Base-by-base conservation (phyloP, 2,797 vertebrate genomes). In the Hafferia zeledoni region DNA sequence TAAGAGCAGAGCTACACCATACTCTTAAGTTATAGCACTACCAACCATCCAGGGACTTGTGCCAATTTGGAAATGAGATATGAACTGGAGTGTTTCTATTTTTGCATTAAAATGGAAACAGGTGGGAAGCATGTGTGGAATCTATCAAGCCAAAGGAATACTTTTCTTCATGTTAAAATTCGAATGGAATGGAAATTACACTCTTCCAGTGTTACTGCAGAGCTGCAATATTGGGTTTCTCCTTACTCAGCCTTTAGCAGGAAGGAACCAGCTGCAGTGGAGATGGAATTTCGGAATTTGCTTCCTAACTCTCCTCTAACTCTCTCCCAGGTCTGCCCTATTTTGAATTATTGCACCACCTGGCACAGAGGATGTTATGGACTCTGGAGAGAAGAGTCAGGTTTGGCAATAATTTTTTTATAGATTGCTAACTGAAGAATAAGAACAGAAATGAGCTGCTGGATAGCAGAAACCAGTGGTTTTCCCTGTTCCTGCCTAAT, bases 71-170 rank as follows among this genome's bases (percentile, higher is more conserved):
- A 96, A 97, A 95, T 60, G 83, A 94, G 91, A 92, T 77, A 93
- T 6, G 17, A 94, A 91, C 88, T 83, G 60, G 60, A 89, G 74
- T 83, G 84, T 94, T 97, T 97, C 96, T 97, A 95, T 95, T 97
- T 97, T 96, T 96, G 95, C 90, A 81, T 85, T 95, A 95, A 97
- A 98, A 98, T 96, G 81, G 94, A 97, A 98, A 96, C 92, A 95
- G 95, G 94, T 97, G 95, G 92, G 92, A 97, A 95, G 92, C 64
- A 91, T 9, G 69, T 6, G 24, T 97, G 93, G 87, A 96, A 96
- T 95, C 90, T 93, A 97, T 97, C 95, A 97, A 92, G 93, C 84
- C 93, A 95, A 95, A 94, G 75, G 96, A 97, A 96, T 74, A 63
- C 14, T 60, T 75, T 83, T 87, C 93, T 96, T 95, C 85, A 88